Conservation (phyloP, 2,113 vertebrate genomes). For the Perca fluviatilis region DNA sequence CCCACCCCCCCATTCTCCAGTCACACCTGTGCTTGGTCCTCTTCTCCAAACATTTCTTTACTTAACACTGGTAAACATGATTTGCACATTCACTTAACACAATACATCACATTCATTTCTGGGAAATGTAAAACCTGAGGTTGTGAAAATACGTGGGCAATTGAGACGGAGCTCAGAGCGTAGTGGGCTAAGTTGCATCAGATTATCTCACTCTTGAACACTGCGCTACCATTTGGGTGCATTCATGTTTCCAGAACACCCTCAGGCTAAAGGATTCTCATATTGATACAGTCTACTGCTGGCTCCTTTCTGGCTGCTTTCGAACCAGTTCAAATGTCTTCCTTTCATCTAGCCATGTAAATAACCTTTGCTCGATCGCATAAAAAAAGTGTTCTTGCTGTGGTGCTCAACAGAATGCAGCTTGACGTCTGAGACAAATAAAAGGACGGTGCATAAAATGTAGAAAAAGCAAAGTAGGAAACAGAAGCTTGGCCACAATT, state of each 20-base stretch:
- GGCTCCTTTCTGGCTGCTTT: constrained; percentile 67
- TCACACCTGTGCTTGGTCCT: constrained; percentile 9
- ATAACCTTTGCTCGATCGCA: constrained; percentile 62
- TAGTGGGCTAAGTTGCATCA: constrained; percentile 61
- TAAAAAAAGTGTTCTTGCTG: constrained; percentile 47
- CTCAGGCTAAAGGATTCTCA: constrained; percentile 64
- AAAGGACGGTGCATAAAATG: not conserved
- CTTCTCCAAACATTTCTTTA: not conserved
- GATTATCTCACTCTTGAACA: constrained; percentile 59
- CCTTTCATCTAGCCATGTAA: constrained; percentile 67
- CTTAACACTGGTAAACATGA: constrained; percentile 32
- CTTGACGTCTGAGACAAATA: constrained; percentile 32
- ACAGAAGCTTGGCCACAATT: constrained; percentile 1
- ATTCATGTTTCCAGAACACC: constrained; percentile 68
- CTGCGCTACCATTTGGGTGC: constrained; percentile 52
- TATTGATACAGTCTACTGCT: constrained; percentile 58
- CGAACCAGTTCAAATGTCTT: constrained; percentile 63
- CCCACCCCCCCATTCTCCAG: not conserved
- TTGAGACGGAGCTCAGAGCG: constrained; percentile 36
- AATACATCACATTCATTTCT: constrained; percentile 37
- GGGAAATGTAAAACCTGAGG: constrained; percentile 31
- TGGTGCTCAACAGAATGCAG: constrained; percentile 40
- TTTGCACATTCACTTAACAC: constrained; percentile 45
- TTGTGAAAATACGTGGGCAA: constrained; percentile 50
- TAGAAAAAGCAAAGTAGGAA: not conserved